These are phyloP conservation scores for Diuraphis noxia DNA, from an alignment of 1,140 invertebrate species.

Conservation along the genomic window DNA sequence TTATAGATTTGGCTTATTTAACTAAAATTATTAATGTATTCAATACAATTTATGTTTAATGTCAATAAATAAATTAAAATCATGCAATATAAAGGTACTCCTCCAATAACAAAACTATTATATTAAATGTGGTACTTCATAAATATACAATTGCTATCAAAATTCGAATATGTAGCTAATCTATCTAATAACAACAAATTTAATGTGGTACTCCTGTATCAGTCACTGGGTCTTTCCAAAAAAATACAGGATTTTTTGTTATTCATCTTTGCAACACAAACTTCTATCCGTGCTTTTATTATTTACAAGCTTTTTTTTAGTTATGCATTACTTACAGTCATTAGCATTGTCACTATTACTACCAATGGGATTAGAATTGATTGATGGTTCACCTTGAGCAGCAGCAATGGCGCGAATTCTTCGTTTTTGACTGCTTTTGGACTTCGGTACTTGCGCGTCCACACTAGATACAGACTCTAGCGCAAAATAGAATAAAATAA, in stretches of 20 bases:
- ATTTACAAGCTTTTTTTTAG: slow-evolving; percentile 1
- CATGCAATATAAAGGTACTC: neutral
- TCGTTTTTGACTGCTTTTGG: slow-evolving; percentile 50
- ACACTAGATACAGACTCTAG: slow-evolving; percentile 50
- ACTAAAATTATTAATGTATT: neutral
- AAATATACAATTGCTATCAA: neutral
- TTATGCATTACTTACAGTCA: slow-evolving; percentile 35
- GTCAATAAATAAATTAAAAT: neutral
- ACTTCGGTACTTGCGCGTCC: slow-evolving; percentile 50
- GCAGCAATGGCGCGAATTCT: slow-evolving; percentile 51
- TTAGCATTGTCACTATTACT: slow-evolving; percentile 31
- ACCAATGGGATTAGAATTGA: neutral
- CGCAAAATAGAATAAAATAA: slow-evolving; percentile 54
- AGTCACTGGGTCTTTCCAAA: neutral
- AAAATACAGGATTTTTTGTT: neutral
- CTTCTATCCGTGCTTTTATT: slow-evolving; percentile 9
- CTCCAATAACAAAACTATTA: neutral
- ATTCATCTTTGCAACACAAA: neutral
- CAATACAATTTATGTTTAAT: neutral
- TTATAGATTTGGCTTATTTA: neutral
- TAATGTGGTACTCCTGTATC: neutral
- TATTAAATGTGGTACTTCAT: neutral
- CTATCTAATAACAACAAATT: neutral
- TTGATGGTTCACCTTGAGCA: slow-evolving; percentile 38
- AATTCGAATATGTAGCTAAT: neutral